A percentile compares a stretch with the other conserved stretches of the same genome.
Conservation (phyloP, 2,797 vertebrate genomes). For the Cirrhinus molitorella region DNA sequence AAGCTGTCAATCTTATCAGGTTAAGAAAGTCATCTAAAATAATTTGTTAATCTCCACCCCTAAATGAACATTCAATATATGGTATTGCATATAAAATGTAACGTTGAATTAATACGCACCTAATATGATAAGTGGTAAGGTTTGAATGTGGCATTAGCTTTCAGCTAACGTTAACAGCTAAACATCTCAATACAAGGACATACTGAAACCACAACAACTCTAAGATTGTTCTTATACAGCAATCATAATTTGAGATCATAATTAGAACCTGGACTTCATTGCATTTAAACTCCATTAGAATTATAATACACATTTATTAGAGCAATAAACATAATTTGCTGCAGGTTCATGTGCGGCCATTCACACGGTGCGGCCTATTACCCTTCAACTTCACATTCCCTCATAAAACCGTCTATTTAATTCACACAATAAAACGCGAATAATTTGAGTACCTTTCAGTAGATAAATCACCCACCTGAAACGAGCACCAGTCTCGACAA, state of each 20-base stretch:
- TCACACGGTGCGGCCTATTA: conserved; percentile 76
- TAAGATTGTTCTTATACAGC: neutral
- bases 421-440: neutral
- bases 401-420: neutral
- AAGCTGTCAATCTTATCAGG: neutral
- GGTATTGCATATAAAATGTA: neutral
- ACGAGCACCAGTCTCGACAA: conserved; percentile 77
- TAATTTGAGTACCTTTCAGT: neutral
- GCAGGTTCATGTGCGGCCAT: conserved; percentile 50
- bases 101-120: no score
- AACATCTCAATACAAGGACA: conserved; percentile 40
- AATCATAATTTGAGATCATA: neutral
- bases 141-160: conserved; percentile 7
- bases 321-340: neutral
- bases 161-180: conserved; percentile 45
- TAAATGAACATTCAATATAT: neutral
- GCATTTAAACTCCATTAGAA: neutral
- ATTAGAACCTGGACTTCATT: neutral
- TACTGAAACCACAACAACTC: neutral
- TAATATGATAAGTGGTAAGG: neutral
- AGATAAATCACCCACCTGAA: conserved; percentile 70
- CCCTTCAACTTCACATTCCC: conserved; percentile 76
- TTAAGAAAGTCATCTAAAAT: neutral
- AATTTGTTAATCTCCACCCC: neutral
- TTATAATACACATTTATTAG: neutral